phyloP scores from a whole-genome alignment of 1,140 invertebrate genomes.

The Drosophila asahinai region DNA sequence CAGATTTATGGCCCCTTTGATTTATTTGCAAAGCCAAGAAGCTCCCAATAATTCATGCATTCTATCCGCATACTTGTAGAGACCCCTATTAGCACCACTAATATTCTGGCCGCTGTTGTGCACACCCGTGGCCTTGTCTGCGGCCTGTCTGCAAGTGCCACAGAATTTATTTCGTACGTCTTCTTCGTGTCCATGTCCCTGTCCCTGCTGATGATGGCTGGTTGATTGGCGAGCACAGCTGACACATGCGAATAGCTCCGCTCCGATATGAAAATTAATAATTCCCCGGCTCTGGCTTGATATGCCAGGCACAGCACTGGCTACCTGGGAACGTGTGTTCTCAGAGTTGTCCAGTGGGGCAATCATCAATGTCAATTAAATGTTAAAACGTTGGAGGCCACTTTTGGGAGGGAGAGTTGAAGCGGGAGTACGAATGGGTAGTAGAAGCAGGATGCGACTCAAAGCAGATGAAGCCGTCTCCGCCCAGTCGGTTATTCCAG shows the following conservation, averaged over 20 bases:
- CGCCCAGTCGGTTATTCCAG: conserved; percentile 42
- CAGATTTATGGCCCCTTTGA: neutral
- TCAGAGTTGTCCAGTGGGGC: conserved; percentile 67
- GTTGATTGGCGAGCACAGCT: conserved; percentile 50
- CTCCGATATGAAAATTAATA: conserved; percentile 79
- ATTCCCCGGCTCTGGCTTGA: conserved; percentile 47
- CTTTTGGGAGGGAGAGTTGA: conserved; percentile 64
- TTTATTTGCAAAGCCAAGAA: neutral
- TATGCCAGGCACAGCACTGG: conserved; percentile 48
- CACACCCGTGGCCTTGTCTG: conserved; percentile 48
- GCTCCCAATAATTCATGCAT: conserved; percentile 1
- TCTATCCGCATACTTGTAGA: neutral
- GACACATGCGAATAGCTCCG: conserved; percentile 66
- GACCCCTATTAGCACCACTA: conserved; percentile 5
- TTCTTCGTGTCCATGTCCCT: conserved; percentile 64
- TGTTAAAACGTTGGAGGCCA: conserved; percentile 69
- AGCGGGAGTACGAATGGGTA: conserved; percentile 55
- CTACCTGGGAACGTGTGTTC: conserved; percentile 62
- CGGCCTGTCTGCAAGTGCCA: conserved; percentile 73
- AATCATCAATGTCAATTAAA: conserved; percentile 82
- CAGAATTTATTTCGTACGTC: conserved; percentile 78
- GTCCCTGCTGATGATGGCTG: neutral
- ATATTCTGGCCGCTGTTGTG: conserved; percentile 21
- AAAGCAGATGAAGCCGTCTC: conserved; percentile 62
- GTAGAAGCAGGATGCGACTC: conserved; percentile 24